Conservation (phyloP, 2,888 invertebrate genomes). For the Drosophila merina region DNA sequence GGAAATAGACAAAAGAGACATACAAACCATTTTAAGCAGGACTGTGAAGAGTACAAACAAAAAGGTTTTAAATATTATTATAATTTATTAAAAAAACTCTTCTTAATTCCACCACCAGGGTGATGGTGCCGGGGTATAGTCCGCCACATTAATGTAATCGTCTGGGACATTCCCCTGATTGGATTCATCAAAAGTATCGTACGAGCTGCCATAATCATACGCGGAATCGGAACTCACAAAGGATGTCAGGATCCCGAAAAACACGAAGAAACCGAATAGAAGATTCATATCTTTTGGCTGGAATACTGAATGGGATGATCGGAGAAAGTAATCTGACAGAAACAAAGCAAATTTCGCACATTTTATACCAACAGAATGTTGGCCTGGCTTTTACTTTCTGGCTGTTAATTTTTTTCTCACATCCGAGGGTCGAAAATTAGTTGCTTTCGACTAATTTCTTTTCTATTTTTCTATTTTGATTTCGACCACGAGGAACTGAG, state of each 20-base stretch:
- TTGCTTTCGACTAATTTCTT: neutral
- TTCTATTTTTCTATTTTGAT: neutral
- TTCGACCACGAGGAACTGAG: constrained; percentile 3
- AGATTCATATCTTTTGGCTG: constrained; percentile 47
- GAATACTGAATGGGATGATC: neutral
- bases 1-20: neutral
- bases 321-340: constrained; percentile 11
- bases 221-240: constrained; percentile 12
- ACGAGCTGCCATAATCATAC: neutral
- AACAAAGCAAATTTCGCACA: too few relatives aligned
- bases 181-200: neutral
- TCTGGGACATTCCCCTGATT: constrained; percentile 3
- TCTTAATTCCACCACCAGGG: constrained; percentile 38
- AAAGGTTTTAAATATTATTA: too few relatives aligned
- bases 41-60: too few relatives aligned
- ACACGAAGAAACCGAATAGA: constrained; percentile 41
- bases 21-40: too few relatives aligned
- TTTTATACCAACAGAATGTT: constrained; percentile 27
- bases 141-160: constrained; percentile 33
- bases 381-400: constrained; percentile 1
- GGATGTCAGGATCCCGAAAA: constrained; percentile 42
- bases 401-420: neutral
- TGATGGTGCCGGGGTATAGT: constrained; percentile 11
- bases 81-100: neutral
- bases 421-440: neutral